Percentiles rank a stretch among this genome's conserved stretches.
Evolutionary conservation across 1,140 invertebrate genomes (phyloP).

Genomic region (Magallana ariakensis): DNA sequence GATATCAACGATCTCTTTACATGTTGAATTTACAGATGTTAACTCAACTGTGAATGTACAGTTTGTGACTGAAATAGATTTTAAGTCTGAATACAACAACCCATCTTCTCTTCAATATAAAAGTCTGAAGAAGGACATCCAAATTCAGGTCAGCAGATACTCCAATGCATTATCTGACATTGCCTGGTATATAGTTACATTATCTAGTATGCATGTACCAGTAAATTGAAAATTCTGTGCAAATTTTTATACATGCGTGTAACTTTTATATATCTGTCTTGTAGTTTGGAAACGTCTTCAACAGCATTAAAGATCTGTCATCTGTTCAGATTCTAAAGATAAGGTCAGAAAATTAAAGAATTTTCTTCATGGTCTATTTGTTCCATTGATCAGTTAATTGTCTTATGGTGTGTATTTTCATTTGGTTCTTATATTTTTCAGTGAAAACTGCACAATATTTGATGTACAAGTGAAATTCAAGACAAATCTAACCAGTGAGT

Average conservation of each 20-base stretch:
- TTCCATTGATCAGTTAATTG: too few species aligned
- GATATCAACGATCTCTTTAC: too few species aligned
- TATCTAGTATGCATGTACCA: too few species aligned
- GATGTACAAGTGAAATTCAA: conserved; percentile 4
- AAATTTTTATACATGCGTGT: too few species aligned
- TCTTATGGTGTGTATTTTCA: too few species aligned
- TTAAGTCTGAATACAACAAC: not conserved
- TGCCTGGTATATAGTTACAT: too few species aligned
- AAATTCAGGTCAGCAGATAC: not conserved
- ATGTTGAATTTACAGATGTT: not conserved
- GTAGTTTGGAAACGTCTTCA: not conserved
- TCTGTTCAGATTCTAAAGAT: not conserved
- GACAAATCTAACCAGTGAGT: not conserved
- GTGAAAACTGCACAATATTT: conserved; percentile 8
- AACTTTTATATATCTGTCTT: not conserved
- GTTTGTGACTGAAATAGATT: not conserved
- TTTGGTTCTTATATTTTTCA: not conserved
- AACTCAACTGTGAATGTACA: conserved; percentile 26
- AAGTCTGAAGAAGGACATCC: not conserved
- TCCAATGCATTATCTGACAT: too few species aligned
- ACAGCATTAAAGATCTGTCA: not conserved
- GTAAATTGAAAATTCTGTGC: too few species aligned
- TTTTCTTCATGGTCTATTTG: too few species aligned
- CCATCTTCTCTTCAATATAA: not conserved
- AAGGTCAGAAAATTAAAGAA: not conserved